Base-by-base conservation (phyloP, 2,888 invertebrate genomes). In the Phalera bucephala region DNA sequence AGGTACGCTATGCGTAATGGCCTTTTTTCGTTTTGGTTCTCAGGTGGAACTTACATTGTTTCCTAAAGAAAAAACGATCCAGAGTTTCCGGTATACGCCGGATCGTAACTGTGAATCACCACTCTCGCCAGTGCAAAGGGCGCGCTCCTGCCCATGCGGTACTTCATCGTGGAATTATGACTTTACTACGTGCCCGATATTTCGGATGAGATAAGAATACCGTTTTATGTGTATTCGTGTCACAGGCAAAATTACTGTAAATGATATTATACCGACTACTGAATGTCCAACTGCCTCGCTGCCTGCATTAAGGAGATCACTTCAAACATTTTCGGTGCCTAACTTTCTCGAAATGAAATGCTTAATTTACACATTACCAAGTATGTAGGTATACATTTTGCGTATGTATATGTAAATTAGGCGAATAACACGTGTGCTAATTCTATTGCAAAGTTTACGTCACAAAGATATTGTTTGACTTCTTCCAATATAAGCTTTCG, bases 111-210 rank as follows among this genome's bases (percentile, higher is more conserved):
- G 66, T 84, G 82, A 83, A 82, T 85, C 82, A 83, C 72, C 63
- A 73, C 64, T 60, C 60, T 60, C 56, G 52, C 59, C 57, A 55
- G 49, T 67, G 77, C 74, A 73, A 75, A 78, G 77, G 79, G 81
- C 74, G 69, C 69, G 70, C 67, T 64, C 57, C 57, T 70, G 75
- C 73, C 77, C 77, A 74, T 80, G 72, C 74, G 77, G 77, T 84
- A 75, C 82, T 81, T 79, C 78, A 80, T 84, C 72, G 66, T 78
- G 74, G 63, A 86, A 80, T 82, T 86, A 86, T 84, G 82, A 79
- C 69, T 83, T 82, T 80, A 61, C 63, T 72, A 85, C 86, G 86
- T 86, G 86, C 80, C 65, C 75, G 80, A 86, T 85, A 79, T 83
- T 76, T 69, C 50, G 59, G 73, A 81, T 73, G 78, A 83, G 86